These are phyloP conservation scores for Falco naumanni DNA, from an alignment of 2,797 vertebrate genomes.

Conservation along the genomic window DNA sequence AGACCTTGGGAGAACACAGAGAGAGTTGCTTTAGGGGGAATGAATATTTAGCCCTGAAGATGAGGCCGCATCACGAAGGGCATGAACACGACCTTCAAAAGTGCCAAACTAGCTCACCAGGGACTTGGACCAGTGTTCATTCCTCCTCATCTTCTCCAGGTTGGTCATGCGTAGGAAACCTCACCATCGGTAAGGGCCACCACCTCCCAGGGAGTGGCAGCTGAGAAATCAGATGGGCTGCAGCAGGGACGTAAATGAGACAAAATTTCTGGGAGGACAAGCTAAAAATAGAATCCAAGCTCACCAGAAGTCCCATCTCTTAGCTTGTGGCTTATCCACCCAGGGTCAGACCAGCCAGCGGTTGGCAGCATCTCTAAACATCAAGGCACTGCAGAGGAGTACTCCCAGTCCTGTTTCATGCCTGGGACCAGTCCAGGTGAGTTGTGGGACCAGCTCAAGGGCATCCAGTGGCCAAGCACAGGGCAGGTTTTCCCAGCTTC, in stretches of 20 bases:
- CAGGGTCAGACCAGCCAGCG: not conserved
- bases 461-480: not conserved
- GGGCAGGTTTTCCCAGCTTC: not conserved
- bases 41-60: not conserved
- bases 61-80: not conserved
- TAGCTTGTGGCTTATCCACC: not conserved
- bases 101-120: not conserved
- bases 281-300: not conserved
- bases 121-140: accelerated
- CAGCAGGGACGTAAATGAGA: not conserved
- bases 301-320: not conserved
- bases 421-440: not conserved
- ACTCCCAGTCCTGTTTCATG: not conserved
- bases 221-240: not conserved
- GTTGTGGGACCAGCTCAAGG: not conserved
- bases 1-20: not conserved
- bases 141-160: not conserved
- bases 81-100: not conserved
- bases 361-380: not conserved
- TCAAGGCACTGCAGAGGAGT: not conserved
- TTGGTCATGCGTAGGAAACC: not conserved
- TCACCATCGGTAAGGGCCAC: accelerated
- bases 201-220: not conserved
- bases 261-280: not conserved
- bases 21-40: not conserved